Percentiles rank a stretch among this genome's conserved stretches.
phyloP scores from a whole-genome alignment of 2,888 invertebrate genomes.

The Malachius bipustulatus region DNA sequence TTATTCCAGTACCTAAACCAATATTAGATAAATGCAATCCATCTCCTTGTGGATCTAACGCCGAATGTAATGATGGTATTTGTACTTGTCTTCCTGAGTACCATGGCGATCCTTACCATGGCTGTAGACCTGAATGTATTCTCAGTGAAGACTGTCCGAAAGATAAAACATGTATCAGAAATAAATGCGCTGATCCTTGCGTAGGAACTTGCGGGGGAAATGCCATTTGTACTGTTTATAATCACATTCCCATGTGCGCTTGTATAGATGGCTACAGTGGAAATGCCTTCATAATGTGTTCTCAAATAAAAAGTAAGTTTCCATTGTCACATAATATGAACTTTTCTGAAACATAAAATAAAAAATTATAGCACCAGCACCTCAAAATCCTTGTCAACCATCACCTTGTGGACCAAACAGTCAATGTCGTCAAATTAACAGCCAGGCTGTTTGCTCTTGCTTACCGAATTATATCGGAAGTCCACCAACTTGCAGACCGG shows the following conservation, averaged over 20 bases:
- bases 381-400: slow-evolving; percentile 45
- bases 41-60: slow-evolving; percentile 50
- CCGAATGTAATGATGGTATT: slow-evolving; percentile 42
- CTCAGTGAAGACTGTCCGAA: slow-evolving; percentile 40
- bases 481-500: slow-evolving; percentile 62
- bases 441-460: slow-evolving; percentile 60
- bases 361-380: slow-evolving; percentile 10
- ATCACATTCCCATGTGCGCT: slow-evolving; percentile 48
- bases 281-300: slow-evolving; percentile 56
- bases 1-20: no score
- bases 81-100: slow-evolving; percentile 40
- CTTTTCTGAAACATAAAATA: no score
- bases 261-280: slow-evolving; percentile 54
- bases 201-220: slow-evolving; percentile 40
- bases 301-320: slow-evolving; percentile 42
- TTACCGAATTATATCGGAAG: slow-evolving; percentile 49
- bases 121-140: slow-evolving; percentile 42
- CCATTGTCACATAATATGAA: no score
- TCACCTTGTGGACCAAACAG: slow-evolving; percentile 38
- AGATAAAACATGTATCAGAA: slow-evolving; percentile 39
- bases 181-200: slow-evolving; percentile 45
- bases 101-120: slow-evolving; percentile 45
- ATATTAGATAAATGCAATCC: no score
- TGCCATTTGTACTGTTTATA: slow-evolving; percentile 42
- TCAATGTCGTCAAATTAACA: slow-evolving; percentile 49